phyloP scores from a whole-genome alignment of 2,888 invertebrate species.

The Emmelina monodactyla region DNA sequence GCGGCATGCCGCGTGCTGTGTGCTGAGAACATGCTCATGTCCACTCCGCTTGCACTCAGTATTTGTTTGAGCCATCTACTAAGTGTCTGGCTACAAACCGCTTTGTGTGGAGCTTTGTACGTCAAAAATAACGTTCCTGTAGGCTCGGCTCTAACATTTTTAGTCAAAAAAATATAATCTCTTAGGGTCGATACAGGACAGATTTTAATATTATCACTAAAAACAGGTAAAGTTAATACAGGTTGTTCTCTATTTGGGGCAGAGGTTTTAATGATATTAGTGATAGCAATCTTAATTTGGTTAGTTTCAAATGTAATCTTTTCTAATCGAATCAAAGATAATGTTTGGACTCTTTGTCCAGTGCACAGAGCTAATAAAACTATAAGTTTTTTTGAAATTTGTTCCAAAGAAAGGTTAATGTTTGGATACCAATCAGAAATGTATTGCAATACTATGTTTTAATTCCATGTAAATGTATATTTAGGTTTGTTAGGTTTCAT shows the following conservation, averaged over 20 bases:
- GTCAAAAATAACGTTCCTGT: slow-evolving; percentile 1
- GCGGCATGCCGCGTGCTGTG: slow-evolving; percentile 10
- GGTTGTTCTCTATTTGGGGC: slow-evolving; percentile 9
- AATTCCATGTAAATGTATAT: slow-evolving; percentile 12
- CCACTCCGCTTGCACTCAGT: slow-evolving; percentile 4
- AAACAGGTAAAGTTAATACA: slow-evolving; percentile 13
- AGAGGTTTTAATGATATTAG: slow-evolving; percentile 17
- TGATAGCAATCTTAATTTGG: slow-evolving; percentile 10
- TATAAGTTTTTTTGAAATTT: slow-evolving; percentile 8
- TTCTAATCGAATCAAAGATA: slow-evolving; percentile 14
- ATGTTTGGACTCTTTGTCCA: slow-evolving; percentile 17
- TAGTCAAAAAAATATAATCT: slow-evolving; percentile 6
- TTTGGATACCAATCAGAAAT: slow-evolving; percentile 5
- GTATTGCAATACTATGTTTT: slow-evolving; percentile 3
- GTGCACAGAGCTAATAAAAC: slow-evolving; percentile 3
- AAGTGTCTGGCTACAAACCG: slow-evolving; percentile 6
- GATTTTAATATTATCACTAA: slow-evolving; percentile 9
- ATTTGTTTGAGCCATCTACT: slow-evolving; percentile 6
- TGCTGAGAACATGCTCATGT: slow-evolving; percentile 5
- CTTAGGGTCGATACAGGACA: slow-evolving; percentile 14
- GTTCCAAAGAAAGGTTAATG: slow-evolving; percentile 4
- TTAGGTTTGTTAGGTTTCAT: too few relatives aligned
- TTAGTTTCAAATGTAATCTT: slow-evolving; percentile 10
- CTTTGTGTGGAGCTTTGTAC: background rate
- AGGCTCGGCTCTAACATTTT: background rate